Base-by-base conservation (phyloP, 1,140 invertebrate genomes). In the Tetraneura akinire region DNA sequence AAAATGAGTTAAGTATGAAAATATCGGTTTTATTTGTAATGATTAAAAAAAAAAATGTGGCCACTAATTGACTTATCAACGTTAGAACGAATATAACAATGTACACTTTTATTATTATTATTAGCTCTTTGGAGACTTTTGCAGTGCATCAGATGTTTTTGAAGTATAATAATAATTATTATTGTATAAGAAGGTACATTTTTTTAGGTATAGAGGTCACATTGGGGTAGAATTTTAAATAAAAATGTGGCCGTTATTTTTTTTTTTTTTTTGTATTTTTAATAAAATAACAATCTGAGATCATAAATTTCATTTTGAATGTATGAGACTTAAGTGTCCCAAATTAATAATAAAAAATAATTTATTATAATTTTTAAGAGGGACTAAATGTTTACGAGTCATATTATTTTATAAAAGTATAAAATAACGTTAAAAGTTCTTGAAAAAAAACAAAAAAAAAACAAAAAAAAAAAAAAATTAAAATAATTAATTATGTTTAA, bases 331-430 rank as follows among this genome's bases (percentile, higher is more conserved):
- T 68, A 68, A 68, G 37, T 68, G 66, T 13, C n/a, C 42, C n/a
- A 21, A 68, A 68, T 68, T 68, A 68, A 68, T 68, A 47, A 68
- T 68, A 68, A 68, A n/a, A 68, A 47, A 45, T 47, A 68, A 68
- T 68, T 68, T 68, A 68, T 47, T 47, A 26, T 26, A 68, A 47
- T 47, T 47, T 68, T 68, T 23, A 45, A 37, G 13, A 47, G 0
- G 66, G 8, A 68, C 37, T 45, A 29, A 68, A 47, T 68, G 42
- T 68, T 68, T 68, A 68, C 32, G 66, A 68, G 21, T 23, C 66
- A 18, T 68, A 68, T 68, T 68, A 68, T 47, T 13, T 13, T 47
- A 16, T 26, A 47, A n/a, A 47, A n/a, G 14, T 68, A 23, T 47
- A 45, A 68, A 68, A 68, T 47, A 8, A 68, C 42, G 42, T 68